Conservation (phyloP, 2,113 vertebrate genomes). For the Peromyscus leucopus region DNA sequence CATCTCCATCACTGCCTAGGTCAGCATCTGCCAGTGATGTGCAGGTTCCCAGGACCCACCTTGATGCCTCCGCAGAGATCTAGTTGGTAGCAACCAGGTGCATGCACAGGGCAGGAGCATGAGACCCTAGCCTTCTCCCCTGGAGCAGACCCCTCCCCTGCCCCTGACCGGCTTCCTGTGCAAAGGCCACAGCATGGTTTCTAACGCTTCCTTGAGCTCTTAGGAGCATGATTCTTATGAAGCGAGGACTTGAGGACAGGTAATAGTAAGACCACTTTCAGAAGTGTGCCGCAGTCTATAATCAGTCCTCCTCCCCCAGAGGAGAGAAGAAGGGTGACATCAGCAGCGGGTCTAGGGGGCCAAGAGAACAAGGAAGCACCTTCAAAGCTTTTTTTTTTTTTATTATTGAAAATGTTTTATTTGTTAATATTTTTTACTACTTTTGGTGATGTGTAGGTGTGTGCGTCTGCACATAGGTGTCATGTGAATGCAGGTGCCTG, state of each 20-base stretch:
- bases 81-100: not conserved
- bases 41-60: not conserved
- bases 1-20: not conserved
- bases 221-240: not conserved
- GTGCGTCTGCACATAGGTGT: not conserved
- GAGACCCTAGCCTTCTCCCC: not conserved
- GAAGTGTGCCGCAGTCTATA: not conserved
- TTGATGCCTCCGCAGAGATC: not conserved
- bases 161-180: not conserved
- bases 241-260: not conserved
- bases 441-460: not conserved
- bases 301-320: not conserved
- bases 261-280: slow-evolving; percentile 57
- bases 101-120: not conserved
- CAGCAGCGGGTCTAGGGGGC: not conserved
- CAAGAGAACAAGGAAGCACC: not conserved
- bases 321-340: not conserved
- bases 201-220: slow-evolving; percentile 9
- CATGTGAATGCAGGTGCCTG: not conserved
- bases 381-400: not conserved
- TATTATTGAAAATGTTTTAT: not conserved
- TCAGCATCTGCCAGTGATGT: not conserved
- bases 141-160: too few relatives aligned
- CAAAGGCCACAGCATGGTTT: not conserved
- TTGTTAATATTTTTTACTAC: not conserved